Conservation (phyloP, 2,797 vertebrate genomes). For the Cyprinodon diabolis region DNA sequence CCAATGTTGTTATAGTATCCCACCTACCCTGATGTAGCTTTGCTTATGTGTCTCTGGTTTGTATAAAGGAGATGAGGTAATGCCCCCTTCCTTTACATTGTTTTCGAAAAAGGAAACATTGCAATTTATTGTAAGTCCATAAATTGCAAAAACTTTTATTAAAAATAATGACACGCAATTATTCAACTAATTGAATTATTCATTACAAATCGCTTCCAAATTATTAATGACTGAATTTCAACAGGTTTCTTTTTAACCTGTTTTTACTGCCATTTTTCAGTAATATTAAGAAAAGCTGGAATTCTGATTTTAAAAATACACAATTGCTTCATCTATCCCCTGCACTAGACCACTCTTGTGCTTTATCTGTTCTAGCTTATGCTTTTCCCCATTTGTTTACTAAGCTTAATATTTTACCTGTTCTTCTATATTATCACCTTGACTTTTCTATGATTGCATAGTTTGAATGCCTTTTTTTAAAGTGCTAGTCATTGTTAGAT, state of each 20-base stretch:
- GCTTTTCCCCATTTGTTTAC: conserved; percentile 72
- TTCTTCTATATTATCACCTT: conserved; percentile 54
- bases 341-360: conserved; percentile 56
- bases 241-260: conserved; percentile 27
- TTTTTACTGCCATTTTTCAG: conserved; percentile 5
- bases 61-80: conserved; percentile 95
- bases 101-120: conserved; percentile 51
- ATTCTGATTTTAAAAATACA: conserved; percentile 45
- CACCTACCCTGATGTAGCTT: conserved; percentile 99
- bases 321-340: conserved; percentile 43
- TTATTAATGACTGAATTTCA: conserved; percentile 25
- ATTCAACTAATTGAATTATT: conserved; percentile 42
- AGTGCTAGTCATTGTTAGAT: conserved; percentile 17
- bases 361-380: conserved; percentile 68
- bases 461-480: conserved; percentile 46
- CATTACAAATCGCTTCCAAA: conserved; percentile 34
- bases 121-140: conserved; percentile 84
- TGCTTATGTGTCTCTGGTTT: conserved; percentile 97
- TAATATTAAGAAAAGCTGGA: conserved; percentile 23
- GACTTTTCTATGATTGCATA: conserved; percentile 47
- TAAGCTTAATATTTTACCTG: conserved; percentile 65
- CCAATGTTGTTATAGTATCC: conserved; percentile 99
- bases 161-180: conserved; percentile 9
- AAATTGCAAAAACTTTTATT: conserved; percentile 72
- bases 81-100: conserved; percentile 56